These are phyloP conservation scores for Bibio marci DNA, from an alignment of 2,888 invertebrate species.

Conservation along the genomic window DNA sequence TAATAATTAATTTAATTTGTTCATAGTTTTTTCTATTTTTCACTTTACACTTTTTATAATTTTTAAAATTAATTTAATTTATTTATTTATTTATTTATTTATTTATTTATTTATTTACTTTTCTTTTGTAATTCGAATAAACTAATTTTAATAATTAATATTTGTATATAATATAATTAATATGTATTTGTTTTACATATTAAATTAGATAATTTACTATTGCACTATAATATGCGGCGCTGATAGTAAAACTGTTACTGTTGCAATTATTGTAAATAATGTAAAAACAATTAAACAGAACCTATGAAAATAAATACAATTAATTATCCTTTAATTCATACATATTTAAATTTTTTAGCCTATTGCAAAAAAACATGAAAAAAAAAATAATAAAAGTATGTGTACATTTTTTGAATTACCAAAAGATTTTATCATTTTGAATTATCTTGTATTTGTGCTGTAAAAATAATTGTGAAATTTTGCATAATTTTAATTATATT, in stretches of 20 bases:
- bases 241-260: conserved; percentile 76
- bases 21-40: not conserved
- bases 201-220: conserved; percentile 30
- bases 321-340: too few relatives aligned
- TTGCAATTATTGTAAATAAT: conserved; percentile 82
- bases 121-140: conserved; percentile 4
- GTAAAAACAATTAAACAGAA: conserved; percentile 93
- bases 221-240: conserved; percentile 93
- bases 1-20: too few relatives aligned
- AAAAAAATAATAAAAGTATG: too few relatives aligned
- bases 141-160: conserved; percentile 2
- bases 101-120: not conserved
- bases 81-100: conserved; percentile 5
- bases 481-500: too few relatives aligned
- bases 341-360: too few relatives aligned
- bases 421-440: too few relatives aligned
- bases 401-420: too few relatives aligned
- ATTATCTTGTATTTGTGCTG: too few relatives aligned
- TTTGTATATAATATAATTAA: conserved; percentile 4
- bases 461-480: too few relatives aligned
- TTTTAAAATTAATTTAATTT: not conserved
- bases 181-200: conserved; percentile 3
- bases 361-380: too few relatives aligned
- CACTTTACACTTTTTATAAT: not conserved
- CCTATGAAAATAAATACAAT: conserved; percentile 30